phyloP scores from a whole-genome alignment of 1,140 invertebrate species.

The Odontomachus brunneus region DNA sequence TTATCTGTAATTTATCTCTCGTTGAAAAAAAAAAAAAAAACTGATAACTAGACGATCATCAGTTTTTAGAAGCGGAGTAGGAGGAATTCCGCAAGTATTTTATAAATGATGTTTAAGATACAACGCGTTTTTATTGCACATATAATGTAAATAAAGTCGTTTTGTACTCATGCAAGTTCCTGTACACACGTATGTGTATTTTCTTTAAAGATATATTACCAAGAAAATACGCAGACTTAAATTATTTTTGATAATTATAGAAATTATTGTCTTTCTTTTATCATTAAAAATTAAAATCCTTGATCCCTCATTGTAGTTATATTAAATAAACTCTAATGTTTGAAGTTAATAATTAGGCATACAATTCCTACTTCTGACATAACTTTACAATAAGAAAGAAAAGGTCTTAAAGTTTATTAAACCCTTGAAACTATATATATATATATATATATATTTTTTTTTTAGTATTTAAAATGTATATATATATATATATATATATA shows the following conservation, averaged over 20 bases:
- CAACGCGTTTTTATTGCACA: constrained; percentile 25
- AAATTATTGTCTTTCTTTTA: not conserved
- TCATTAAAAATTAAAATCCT: not conserved
- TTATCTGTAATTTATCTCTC: not conserved
- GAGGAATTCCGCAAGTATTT: not conserved
- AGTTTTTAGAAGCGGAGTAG: not conserved
- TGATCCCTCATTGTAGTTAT: not conserved
- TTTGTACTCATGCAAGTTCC: constrained; percentile 4
- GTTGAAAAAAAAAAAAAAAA: not conserved
- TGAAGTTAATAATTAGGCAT: not conserved
- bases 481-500: constrained; percentile 21
- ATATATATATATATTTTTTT: too few species aligned
- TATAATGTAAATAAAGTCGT: constrained; percentile 4
- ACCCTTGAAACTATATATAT: constrained; percentile 10
- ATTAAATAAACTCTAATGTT: not conserved
- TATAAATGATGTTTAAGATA: constrained; percentile 19
- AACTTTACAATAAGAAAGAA: too few species aligned
- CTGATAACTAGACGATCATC: not conserved
- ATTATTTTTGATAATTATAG: constrained; percentile 10
- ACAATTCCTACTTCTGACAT: too few species aligned
- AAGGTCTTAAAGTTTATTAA: constrained; percentile 5
- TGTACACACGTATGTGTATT: not conserved
- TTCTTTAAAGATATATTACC: not conserved
- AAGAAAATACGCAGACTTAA: not conserved
- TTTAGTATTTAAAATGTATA: too few species aligned